A percentile compares a stretch with the other conserved stretches of the same genome.
Evolutionary conservation across 2,797 vertebrate genomes (phyloP).

Genomic region (Paramormyrops hopkinsi): DNA sequence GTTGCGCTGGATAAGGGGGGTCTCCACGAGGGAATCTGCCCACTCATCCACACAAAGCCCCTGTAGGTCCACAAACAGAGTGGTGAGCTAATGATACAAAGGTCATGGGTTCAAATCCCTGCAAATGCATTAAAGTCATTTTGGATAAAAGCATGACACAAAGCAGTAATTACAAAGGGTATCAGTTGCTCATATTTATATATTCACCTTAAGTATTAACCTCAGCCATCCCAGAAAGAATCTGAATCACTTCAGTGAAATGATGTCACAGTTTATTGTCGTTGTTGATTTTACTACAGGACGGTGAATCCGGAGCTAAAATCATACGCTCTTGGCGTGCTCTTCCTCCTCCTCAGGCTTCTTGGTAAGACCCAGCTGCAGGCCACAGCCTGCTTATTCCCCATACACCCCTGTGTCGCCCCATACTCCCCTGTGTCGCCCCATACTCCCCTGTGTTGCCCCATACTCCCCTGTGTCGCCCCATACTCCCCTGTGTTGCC

Average conservation of each 20-base stretch:
- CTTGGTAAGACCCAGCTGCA: conserved; percentile 65
- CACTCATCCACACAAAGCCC: not conserved
- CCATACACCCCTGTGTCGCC: not conserved
- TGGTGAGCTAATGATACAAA: not conserved
- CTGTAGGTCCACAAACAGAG: not conserved
- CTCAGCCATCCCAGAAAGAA: not conserved
- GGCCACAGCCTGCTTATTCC: not conserved
- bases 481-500: too few species aligned
- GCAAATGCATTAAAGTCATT: not conserved
- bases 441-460: not conserved
- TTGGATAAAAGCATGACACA: not conserved
- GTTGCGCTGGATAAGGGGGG: not conserved
- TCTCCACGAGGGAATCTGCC: not conserved
- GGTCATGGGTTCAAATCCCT: not conserved
- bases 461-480: too few species aligned
- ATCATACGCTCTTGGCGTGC: conserved; percentile 89
- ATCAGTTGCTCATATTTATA: not conserved
- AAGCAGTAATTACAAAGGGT: not conserved
- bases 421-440: not conserved
- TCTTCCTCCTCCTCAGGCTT: conserved; percentile 88
- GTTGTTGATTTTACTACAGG: conserved; percentile 51
- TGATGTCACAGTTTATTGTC: not conserved
- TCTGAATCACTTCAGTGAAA: not conserved
- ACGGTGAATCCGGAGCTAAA: conserved; percentile 95
- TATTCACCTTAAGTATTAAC: not conserved